Evolutionary conservation across 1,140 invertebrate genomes (phyloP).

Genomic region (Mamestra configurata): DNA sequence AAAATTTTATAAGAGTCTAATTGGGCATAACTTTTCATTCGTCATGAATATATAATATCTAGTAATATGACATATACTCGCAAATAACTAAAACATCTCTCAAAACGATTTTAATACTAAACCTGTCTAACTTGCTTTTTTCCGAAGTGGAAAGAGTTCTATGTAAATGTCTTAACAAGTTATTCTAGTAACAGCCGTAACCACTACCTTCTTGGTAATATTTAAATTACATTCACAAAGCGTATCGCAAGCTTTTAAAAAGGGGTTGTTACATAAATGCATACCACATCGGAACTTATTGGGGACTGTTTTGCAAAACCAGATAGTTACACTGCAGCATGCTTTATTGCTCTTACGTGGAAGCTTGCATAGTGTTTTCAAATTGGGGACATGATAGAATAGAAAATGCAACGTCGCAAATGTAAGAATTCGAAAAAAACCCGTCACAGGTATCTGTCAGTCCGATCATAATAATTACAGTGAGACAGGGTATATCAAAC

Average conservation of each 20-base stretch:
- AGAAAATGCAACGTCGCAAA: background rate
- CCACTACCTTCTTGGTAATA: conserved; percentile 8
- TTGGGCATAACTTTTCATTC: conserved; percentile 24
- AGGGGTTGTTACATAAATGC: conserved; percentile 49
- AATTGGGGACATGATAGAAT: background rate
- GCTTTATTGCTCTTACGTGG: conserved; percentile 47
- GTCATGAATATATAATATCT: background rate
- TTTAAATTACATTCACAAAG: conserved; percentile 37
- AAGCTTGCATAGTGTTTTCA: conserved; percentile 10
- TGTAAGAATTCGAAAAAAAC: background rate
- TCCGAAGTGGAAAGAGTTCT: background rate
- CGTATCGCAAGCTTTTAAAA: conserved; percentile 40
- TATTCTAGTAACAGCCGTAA: conserved; percentile 12
- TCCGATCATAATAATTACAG: background rate
- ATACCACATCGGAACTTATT: conserved; percentile 42
- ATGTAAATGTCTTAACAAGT: conserved; percentile 27
- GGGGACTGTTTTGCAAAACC: conserved; percentile 50
- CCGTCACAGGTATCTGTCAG: background rate
- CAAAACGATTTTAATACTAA: background rate
- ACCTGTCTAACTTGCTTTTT: conserved; percentile 1
- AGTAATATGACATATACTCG: background rate
- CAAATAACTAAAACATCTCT: background rate
- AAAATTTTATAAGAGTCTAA: conserved; percentile 47
- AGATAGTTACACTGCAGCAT: conserved; percentile 44
- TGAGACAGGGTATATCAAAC: too few species aligned